These are phyloP conservation scores for Gila orcuttii DNA, from an alignment of 2,113 vertebrate species.

Conservation along the genomic window DNA sequence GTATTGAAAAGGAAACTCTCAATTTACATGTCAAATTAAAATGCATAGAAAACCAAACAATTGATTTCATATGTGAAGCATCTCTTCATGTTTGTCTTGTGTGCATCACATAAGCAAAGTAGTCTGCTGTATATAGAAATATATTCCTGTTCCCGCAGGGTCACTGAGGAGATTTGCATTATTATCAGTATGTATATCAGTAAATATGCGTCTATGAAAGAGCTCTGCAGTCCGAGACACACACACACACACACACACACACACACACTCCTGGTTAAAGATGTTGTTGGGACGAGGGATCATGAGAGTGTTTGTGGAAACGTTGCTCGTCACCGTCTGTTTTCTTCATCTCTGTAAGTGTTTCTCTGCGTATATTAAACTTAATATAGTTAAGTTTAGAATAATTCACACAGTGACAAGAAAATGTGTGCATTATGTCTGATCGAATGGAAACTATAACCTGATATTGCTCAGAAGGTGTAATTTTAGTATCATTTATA, in stretches of 20 bases:
- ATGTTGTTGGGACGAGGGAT: not conserved
- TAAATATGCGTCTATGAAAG: not conserved
- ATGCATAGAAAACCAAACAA: not conserved
- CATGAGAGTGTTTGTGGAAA: not conserved
- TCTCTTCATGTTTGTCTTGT: not conserved
- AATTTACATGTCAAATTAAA: not conserved
- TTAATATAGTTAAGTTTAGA: not conserved
- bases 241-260: not conserved
- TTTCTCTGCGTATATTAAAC: too few species aligned
- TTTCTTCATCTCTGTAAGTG: constrained; percentile 14
- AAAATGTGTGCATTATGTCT: not conserved
- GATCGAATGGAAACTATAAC: not conserved
- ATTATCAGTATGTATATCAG: constrained; percentile 56
- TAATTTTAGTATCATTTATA: too few species aligned
- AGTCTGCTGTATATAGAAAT: not conserved
- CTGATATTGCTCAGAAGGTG: not conserved
- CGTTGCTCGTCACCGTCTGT: not conserved
- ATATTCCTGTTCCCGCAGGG: not conserved
- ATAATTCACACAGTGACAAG: not conserved
- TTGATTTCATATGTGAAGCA: not conserved
- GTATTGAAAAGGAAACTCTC: not conserved
- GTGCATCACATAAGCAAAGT: not conserved
- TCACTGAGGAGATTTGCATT: constrained; percentile 65
- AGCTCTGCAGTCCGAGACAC: not conserved
- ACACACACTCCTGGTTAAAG: too few species aligned